phyloP scores from a whole-genome alignment of 2,888 invertebrate genomes.

The Elmis aenea region DNA sequence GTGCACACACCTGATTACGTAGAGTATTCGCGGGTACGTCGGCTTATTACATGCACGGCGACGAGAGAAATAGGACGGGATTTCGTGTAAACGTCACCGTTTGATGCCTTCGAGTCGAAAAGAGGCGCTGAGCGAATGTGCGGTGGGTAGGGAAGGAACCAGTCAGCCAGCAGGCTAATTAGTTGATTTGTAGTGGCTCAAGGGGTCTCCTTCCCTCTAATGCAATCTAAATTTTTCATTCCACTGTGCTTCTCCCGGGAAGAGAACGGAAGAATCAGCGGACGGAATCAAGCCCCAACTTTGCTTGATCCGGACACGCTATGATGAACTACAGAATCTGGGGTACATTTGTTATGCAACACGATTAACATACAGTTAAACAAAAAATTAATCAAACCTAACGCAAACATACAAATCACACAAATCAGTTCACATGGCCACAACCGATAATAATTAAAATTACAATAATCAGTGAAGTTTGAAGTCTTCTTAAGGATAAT shows the following conservation, averaged over 20 bases:
- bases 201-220: slow-evolving; percentile 47
- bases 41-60: slow-evolving; percentile 9
- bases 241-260: slow-evolving; percentile 37
- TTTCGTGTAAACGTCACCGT: slow-evolving; percentile 13
- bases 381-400: no score
- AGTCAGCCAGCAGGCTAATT: slow-evolving; percentile 46
- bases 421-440: no score
- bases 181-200: slow-evolving; percentile 51
- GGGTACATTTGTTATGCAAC: no score
- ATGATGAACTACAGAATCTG: no score
- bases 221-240: slow-evolving; percentile 52
- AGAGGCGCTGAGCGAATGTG: slow-evolving; percentile 24
- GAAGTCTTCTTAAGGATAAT: no score
- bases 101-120: slow-evolving; percentile 23
- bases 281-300: slow-evolving; percentile 14
- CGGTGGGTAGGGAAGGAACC: slow-evolving; percentile 30
- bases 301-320: slow-evolving; percentile 11
- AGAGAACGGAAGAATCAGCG: slow-evolving; percentile 40
- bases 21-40: slow-evolving; percentile 10
- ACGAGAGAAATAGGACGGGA: slow-evolving; percentile 9
- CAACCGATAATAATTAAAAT: no score
- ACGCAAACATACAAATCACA: no score
- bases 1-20: slow-evolving; percentile 13
- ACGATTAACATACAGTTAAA: no score
- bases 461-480: no score